A percentile compares a stretch with the other conserved stretches of the same genome.
phyloP scores from a whole-genome alignment of 2,113 vertebrate species.

The Conger conger region DNA sequence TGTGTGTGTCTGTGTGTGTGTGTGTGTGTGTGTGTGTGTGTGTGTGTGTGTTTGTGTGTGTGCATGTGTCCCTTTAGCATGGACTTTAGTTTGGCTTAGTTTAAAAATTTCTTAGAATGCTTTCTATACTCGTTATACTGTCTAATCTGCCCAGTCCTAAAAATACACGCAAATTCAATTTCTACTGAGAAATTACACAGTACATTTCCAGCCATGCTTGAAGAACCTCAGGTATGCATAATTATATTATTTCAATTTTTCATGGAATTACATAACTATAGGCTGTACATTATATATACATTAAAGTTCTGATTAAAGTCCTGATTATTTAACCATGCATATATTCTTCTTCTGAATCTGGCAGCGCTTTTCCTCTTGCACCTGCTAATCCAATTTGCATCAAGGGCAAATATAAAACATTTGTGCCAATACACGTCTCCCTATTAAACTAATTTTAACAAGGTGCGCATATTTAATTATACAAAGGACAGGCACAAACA shows the following conservation, averaged over 20 bases:
- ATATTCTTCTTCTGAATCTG: too few relatives aligned
- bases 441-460: background rate
- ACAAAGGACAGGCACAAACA: background rate
- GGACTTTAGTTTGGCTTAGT: background rate
- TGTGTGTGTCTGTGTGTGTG: constrained; percentile 11
- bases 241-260: background rate
- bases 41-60: constrained; percentile 10
- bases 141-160: background rate
- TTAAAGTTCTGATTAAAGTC: too few relatives aligned
- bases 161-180: background rate
- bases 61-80: background rate
- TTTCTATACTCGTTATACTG: background rate
- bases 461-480: background rate
- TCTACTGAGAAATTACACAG: background rate
- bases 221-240: background rate
- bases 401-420: background rate
- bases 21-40: constrained; percentile 10
- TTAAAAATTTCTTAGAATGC: background rate
- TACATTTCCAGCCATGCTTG: background rate
- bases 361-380: background rate
- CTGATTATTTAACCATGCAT: too few relatives aligned
- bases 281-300: background rate
- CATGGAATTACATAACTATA: background rate
- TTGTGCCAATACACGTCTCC: background rate
- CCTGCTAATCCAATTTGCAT: background rate